Evolutionary conservation across 2,113 vertebrate species (phyloP), one percentile per base, ranked within the genome.

Genomic region (Menidia beryllina): DNA sequence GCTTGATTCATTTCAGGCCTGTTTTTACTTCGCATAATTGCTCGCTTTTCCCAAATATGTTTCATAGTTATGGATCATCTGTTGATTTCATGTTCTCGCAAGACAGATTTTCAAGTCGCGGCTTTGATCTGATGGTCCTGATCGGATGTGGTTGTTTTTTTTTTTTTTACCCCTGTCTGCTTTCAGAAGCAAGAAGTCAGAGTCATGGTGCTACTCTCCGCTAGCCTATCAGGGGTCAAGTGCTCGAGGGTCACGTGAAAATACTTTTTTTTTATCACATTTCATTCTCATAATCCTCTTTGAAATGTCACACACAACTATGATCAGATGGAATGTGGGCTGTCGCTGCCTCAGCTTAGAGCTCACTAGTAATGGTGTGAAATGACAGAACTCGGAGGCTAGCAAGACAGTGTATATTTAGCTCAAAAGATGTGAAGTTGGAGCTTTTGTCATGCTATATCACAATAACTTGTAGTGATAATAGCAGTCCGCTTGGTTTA

Each of bases 231-330:
- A 60, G 59, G 66, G 87, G 91, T 91, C 87, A 92, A 87, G 86
- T 87, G 81, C 77, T 87, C 77, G 54, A 68, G 47, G 87, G 85
- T 88, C 89, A 91, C 89, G 74, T 91, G 89, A 82, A 90, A 90
- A 91, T 84, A 88, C 71, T 85, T 88, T 88, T 85, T 88, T 88
- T 56, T 79, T 54, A 89, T 91, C 88, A 89, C 84, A 91, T 91
- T 88, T 86, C 86, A 88, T 88, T 89, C 74, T 24, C 79, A 73
- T 92, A 89, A 92, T 89, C 86, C 86, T 86, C 85, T 90, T 90
- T 90, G 82, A 91, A 88, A 90, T 76, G 81, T 91, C 88, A 92
- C 84, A 89, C 86, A 86, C 76, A 86, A 89, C 84, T 87, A 83
- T 86, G 88, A 89, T 89, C 86, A 83, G 85, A 82, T n/a, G 89